These are phyloP conservation scores for Pachycephala philippinensis DNA, from an alignment of 2,113 vertebrate species.

Conservation along the genomic window DNA sequence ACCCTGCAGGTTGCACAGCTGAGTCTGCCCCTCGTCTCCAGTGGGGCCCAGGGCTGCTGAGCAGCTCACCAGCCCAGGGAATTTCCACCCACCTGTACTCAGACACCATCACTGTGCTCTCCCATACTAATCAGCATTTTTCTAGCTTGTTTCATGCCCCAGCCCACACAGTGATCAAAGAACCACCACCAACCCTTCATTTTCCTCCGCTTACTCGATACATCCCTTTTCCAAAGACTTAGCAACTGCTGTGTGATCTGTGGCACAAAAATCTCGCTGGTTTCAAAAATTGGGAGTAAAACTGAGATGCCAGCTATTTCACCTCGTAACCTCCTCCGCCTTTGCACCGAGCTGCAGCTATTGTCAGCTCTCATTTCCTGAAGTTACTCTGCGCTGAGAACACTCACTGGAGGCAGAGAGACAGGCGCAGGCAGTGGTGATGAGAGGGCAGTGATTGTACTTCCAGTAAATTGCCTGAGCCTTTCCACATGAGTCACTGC, in stretches of 20 bases:
- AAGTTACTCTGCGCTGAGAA: background rate
- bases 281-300: background rate
- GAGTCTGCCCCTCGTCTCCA: background rate
- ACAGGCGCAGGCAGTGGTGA: background rate
- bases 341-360: background rate
- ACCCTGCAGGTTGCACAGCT: background rate
- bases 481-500: conserved; percentile 10
- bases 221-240: background rate
- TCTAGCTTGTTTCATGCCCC: background rate
- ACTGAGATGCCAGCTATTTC: background rate
- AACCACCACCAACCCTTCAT: background rate
- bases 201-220: background rate
- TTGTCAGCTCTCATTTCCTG: conserved; percentile 23
- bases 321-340: background rate
- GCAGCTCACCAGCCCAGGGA: background rate
- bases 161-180: background rate
- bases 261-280: background rate
- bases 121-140: background rate
- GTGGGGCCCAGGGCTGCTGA: background rate
- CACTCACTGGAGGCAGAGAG: background rate
- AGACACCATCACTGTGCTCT: background rate
- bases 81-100: background rate
- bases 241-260: background rate
- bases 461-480: background rate
- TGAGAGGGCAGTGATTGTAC: background rate